These are phyloP conservation scores for Sceloporus tristichus DNA, from an alignment of 2,113 vertebrate genomes.

Conservation along the genomic window DNA sequence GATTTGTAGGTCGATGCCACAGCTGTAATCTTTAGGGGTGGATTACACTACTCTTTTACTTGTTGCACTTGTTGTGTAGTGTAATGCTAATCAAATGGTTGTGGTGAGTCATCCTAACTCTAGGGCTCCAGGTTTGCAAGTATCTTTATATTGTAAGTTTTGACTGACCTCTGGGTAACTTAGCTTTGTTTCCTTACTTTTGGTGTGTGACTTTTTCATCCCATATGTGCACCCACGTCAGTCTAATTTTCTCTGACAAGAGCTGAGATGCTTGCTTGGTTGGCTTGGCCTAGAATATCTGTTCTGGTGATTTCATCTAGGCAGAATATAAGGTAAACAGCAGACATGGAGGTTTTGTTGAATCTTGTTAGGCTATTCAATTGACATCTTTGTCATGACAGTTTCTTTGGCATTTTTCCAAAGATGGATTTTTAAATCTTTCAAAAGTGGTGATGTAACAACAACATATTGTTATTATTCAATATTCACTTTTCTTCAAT, in stretches of 20 bases:
- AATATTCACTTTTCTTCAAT: conserved; percentile 6
- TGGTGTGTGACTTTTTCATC: background rate
- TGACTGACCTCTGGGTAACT: background rate
- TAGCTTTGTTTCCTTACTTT: background rate
- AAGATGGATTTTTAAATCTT: background rate
- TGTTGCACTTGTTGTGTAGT: background rate
- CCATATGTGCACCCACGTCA: background rate
- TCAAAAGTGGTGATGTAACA: background rate
- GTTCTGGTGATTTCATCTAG: background rate
- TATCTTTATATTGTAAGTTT: background rate
- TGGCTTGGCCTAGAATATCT: background rate
- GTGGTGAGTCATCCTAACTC: background rate
- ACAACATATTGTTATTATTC: background rate
- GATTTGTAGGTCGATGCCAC: background rate
- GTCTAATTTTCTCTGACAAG: background rate
- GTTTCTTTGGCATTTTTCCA: background rate
- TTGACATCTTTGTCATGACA: background rate
- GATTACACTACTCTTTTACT: background rate
- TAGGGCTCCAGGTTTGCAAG: background rate
- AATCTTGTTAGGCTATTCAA: background rate
- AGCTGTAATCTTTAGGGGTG: background rate
- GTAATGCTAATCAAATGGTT: background rate
- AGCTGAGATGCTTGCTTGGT: background rate
- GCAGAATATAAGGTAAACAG: background rate
- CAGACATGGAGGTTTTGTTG: background rate